A percentile compares a stretch with the other conserved stretches of the same genome.
These are phyloP conservation scores for Caranx ignobilis DNA, from an alignment of 2,113 vertebrate species.

Conservation along the genomic window DNA sequence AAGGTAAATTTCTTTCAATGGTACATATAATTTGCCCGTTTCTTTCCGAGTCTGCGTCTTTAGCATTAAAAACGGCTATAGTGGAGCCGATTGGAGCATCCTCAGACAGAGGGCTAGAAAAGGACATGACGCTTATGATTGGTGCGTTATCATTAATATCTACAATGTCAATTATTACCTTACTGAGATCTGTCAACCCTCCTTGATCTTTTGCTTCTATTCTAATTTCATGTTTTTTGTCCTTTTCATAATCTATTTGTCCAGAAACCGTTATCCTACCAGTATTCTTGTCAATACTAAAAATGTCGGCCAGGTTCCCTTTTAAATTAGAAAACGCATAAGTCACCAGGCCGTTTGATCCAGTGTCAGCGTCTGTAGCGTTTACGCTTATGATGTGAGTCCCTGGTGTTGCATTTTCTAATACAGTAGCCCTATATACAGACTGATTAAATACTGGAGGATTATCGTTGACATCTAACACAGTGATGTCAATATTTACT, in stretches of 20 bases:
- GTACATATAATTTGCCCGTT: conserved; percentile 56
- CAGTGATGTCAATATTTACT: conserved; percentile 68
- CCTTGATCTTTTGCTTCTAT: conserved; percentile 1
- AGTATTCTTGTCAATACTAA: background rate
- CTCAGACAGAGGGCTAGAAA: background rate
- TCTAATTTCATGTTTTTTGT: background rate
- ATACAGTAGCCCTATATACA: conserved; percentile 73
- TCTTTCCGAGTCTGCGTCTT: conserved; percentile 77
- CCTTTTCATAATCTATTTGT: conserved; percentile 3
- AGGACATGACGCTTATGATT: background rate
- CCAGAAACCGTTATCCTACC: background rate
- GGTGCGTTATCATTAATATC: conserved; percentile 1
- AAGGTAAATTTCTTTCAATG: background rate
- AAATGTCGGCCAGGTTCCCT: background rate
- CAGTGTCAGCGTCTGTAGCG: background rate
- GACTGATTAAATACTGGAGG: conserved; percentile 53
- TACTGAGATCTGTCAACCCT: background rate
- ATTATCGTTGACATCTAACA: conserved; percentile 63
- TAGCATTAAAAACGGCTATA: conserved; percentile 72
- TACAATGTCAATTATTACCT: background rate
- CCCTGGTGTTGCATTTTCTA: conserved; percentile 69
- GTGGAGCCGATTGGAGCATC: background rate
- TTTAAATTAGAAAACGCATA: background rate
- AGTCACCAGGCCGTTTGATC: background rate
- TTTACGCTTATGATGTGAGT: background rate